phyloP scores from a whole-genome alignment of 2,888 invertebrate species.

The Cenopis cana region DNA sequence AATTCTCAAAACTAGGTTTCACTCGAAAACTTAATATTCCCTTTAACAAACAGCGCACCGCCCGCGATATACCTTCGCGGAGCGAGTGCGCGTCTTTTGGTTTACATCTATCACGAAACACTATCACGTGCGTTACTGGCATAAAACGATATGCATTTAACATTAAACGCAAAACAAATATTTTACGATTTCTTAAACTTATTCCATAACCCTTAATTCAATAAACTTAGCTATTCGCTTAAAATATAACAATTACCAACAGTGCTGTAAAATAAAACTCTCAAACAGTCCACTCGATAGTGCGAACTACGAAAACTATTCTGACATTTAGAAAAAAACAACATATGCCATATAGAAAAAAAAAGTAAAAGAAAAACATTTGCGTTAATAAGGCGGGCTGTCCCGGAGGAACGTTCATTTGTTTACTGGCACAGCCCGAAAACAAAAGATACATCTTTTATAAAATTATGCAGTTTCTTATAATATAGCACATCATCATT shows the following conservation, averaged over 20 bases:
- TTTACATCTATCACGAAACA: constrained; percentile 77
- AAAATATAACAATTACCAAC: constrained; percentile 76
- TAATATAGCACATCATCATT: constrained; percentile 6
- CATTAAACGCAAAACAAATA: constrained; percentile 67
- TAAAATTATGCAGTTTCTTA: constrained; percentile 22
- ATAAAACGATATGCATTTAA: constrained; percentile 76
- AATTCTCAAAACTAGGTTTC: constrained; percentile 76
- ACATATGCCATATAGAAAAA: constrained; percentile 24
- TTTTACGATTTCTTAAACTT: constrained; percentile 62
- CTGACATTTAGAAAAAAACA: constrained; percentile 47
- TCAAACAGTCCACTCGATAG: constrained; percentile 72
- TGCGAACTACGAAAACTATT: constrained; percentile 57
- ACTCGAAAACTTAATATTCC: constrained; percentile 75
- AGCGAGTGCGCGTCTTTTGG: constrained; percentile 57
- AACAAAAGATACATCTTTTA: constrained; percentile 8
- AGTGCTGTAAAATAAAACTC: constrained; percentile 72
- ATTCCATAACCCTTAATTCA: constrained; percentile 76
- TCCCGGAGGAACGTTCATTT: constrained; percentile 6
- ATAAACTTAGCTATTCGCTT: constrained; percentile 63
- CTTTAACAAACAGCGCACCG: constrained; percentile 61
- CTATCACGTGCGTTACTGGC: constrained; percentile 82
- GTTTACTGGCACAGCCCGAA: constrained; percentile 32
- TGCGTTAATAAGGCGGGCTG: constrained; percentile 29
- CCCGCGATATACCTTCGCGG: constrained; percentile 50
- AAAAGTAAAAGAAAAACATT: constrained; percentile 19